A percentile compares a stretch with the other conserved stretches of the same genome.
Evolutionary conservation across 2,797 vertebrate species (phyloP).

Genomic region (Taeniopygia guttata): DNA sequence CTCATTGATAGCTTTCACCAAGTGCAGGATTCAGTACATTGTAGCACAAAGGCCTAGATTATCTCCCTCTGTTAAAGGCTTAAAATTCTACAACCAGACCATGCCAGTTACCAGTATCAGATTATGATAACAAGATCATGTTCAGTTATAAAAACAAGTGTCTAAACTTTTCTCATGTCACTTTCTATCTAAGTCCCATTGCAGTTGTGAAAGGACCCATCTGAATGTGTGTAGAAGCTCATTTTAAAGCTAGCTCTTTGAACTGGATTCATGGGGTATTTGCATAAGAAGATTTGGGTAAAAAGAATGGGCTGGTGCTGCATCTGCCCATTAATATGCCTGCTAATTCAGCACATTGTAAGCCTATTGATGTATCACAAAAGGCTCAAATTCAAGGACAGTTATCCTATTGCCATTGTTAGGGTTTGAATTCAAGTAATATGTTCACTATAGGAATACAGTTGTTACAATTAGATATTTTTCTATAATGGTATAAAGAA

Average conservation of each 20-base stretch:
- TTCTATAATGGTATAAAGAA: conserved; percentile 79
- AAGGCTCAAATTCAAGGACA: conserved; percentile 91
- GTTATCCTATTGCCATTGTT: conserved; percentile 98
- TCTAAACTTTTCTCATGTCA: conserved; percentile 99
- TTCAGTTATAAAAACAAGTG: conserved; percentile 95
- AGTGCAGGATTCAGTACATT: conserved; percentile 92
- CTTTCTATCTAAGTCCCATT: conserved; percentile 87
- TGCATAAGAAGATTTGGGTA: conserved; percentile 99
- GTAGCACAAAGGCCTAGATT: conserved; percentile 93
- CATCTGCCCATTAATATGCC: conserved; percentile 99
- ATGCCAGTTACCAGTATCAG: conserved; percentile 91
- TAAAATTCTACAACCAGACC: conserved; percentile 88
- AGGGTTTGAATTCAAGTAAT: conserved; percentile 89
- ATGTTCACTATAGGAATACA: conserved; percentile 85
- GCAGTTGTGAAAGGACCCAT: conserved; percentile 74
- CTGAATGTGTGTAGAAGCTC: conserved; percentile 79
- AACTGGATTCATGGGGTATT: conserved; percentile 99
- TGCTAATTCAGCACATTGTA: conserved; percentile 99
- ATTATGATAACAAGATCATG: conserved; percentile 99
- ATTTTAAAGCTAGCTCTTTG: conserved; percentile 95
- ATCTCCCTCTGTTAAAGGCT: conserved; percentile 86
- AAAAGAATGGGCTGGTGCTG: conserved; percentile 91
- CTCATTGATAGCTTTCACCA: conserved; percentile 84
- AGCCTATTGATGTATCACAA: conserved; percentile 98
- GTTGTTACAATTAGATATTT: conserved; percentile 99